Percentiles rank a stretch among this genome's conserved stretches.
phyloP scores from a whole-genome alignment of 1,140 invertebrate species.

The Anastatus disparis region DNA sequence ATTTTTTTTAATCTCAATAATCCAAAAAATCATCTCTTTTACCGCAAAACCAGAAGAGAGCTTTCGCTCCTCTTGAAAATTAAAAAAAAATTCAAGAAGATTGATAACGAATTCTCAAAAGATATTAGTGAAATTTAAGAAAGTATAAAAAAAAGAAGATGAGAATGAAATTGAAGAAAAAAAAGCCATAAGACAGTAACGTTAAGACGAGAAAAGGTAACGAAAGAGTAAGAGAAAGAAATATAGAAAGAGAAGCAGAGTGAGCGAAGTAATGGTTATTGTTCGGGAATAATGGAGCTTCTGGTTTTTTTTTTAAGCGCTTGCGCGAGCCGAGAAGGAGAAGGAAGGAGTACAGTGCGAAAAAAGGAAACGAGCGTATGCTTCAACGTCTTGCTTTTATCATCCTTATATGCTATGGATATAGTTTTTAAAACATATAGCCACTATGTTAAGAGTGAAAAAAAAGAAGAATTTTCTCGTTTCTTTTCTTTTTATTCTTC shows the following conservation, averaged over 20 bases:
- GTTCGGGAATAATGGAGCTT: conserved; percentile 34
- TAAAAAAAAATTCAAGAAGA: too few species aligned
- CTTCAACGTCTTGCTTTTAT: conserved; percentile 39
- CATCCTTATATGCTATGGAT: conserved; percentile 26
- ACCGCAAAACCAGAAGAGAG: too few species aligned
- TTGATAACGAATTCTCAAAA: neutral
- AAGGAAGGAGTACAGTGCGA: too few species aligned
- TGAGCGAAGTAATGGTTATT: conserved; percentile 33
- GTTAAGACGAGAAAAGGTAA: neutral
- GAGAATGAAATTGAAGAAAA: neutral
- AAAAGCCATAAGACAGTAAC: neutral
- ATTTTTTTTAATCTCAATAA: too few species aligned
- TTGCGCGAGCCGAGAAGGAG: too few species aligned
- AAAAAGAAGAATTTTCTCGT: too few species aligned
- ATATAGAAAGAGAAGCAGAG: neutral
- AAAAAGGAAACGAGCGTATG: conserved; percentile 31
- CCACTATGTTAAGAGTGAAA: too few species aligned
- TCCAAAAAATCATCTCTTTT: too few species aligned
- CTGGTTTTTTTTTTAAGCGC: conserved; percentile 28
- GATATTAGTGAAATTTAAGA: neutral
- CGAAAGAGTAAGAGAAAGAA: neutral
- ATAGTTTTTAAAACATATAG: too few species aligned
- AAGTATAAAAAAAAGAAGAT: neutral
- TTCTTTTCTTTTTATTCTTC: too few species aligned
- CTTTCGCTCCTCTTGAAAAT: too few species aligned